Percentiles rank a stretch among this genome's conserved stretches.
Evolutionary conservation across 1,140 invertebrate species (phyloP).

Genomic region (Acromyrmex heyeri): DNA sequence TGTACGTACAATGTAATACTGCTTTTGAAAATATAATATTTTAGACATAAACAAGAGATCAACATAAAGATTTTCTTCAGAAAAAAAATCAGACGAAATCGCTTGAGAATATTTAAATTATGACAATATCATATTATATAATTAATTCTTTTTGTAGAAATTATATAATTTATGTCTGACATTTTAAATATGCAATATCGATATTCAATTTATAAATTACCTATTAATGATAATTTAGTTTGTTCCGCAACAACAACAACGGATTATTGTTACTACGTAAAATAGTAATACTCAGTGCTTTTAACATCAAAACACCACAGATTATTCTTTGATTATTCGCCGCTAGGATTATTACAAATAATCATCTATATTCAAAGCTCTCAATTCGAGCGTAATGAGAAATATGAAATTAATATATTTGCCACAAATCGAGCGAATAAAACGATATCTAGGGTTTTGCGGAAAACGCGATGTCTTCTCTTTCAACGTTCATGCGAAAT

Average conservation of each 20-base stretch:
- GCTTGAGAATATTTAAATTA: background rate
- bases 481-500: slow-evolving; percentile 3
- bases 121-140: background rate
- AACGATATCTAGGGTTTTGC: slow-evolving; percentile 6
- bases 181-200: slow-evolving; percentile 18
- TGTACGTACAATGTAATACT: slow-evolving; percentile 2
- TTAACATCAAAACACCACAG: background rate
- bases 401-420: slow-evolving; percentile 30
- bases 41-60: background rate
- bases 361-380: background rate
- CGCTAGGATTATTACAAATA: background rate
- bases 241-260: background rate
- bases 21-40: slow-evolving; percentile 5
- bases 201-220: background rate
- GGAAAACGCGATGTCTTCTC: background rate
- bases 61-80: background rate
- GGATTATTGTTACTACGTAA: background rate
- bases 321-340: slow-evolving; percentile 32
- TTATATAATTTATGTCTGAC: background rate
- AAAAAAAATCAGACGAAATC: background rate
- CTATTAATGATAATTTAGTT: background rate
- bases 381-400: background rate
- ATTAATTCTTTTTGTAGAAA: background rate
- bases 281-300: background rate
- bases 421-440: background rate